phyloP scores from a whole-genome alignment of 2,888 invertebrate species.

The Ormyrus pomaceus region DNA sequence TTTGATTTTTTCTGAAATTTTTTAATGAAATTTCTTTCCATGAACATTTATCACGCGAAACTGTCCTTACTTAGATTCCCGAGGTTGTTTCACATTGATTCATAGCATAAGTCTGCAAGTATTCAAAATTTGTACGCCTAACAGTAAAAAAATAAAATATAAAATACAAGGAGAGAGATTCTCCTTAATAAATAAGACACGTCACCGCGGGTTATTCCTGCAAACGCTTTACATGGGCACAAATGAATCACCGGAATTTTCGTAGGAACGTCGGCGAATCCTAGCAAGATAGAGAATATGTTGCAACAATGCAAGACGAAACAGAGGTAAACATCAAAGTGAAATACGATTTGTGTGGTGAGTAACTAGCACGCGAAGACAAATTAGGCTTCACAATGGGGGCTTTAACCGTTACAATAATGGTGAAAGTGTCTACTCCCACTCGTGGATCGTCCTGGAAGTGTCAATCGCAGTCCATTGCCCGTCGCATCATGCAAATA shows the following conservation, averaged over 20 bases:
- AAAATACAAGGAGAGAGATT: not conserved
- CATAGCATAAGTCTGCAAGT: too few species aligned
- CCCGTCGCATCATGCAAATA: slow-evolving; percentile 42
- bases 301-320: not conserved
- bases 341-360: not conserved
- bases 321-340: not conserved
- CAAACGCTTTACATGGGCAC: not conserved
- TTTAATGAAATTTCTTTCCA: too few species aligned
- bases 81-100: too few species aligned
- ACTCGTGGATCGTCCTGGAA: slow-evolving; percentile 44
- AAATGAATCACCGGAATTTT: slow-evolving; percentile 23
- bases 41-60: too few species aligned
- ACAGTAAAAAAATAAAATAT: too few species aligned
- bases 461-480: slow-evolving; percentile 52
- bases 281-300: not conserved
- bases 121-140: not conserved
- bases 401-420: slow-evolving; percentile 69
- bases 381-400: slow-evolving; percentile 65
- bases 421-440: slow-evolving; percentile 67
- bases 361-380: slow-evolving; percentile 58
- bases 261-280: not conserved
- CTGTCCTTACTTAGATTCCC: too few species aligned
- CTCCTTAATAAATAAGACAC: not conserved
- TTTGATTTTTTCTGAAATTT: too few species aligned
- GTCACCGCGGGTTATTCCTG: slow-evolving; percentile 1